Base-by-base conservation (phyloP, 35 echinoderm and acorn worm genomes). In the Strongylocentrotus purpuratus region DNA sequence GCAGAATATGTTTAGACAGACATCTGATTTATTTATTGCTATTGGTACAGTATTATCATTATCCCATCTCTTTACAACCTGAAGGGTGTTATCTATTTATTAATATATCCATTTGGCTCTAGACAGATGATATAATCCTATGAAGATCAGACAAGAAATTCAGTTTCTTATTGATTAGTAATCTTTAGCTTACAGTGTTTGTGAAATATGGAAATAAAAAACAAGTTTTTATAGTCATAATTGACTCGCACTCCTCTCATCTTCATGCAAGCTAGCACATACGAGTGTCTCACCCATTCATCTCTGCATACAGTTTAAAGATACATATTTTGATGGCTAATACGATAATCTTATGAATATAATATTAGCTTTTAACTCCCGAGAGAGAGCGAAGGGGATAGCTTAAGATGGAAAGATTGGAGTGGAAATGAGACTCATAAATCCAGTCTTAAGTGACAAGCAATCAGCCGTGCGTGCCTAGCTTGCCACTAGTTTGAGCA, bases 251-350 rank as follows among this genome's bases (percentile, higher is more conserved):
- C 28, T 22, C 65, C 65, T 28, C 35, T 41, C 28, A 22, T 31
- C 65, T 18, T 55, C 50, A 55, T 41, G 35, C 35, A 41, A 41
- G 35, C 35, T 1, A 41, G 50, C 15, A 41, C 35, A 41, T 13
- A 11, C 2, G 7, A 55, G 50, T 55, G 9, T 11, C 50, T 55
- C 15, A 15, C 50, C 50, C 50, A 55, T 55, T 55, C 10, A 55
- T 55, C 50, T 15, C 35, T 41, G 15, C 50, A 55, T 55, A 55
- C 15, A 55, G 15, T 14, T 7, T n/a, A 28, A 4, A 78, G 65
- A 78, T 78, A 78, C 65, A 78, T 78, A 78, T 78, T 78, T 78
- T 78, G 65, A 78, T 78, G 25, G 65, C 65, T 78, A 28, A 78
- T 78, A 28, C 20, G 65, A 78, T 28, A 78, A 78, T 7, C 65